These are phyloP conservation scores for Scalopus aquaticus DNA, from an alignment of 2,113 vertebrate species.

Conservation along the genomic window DNA sequence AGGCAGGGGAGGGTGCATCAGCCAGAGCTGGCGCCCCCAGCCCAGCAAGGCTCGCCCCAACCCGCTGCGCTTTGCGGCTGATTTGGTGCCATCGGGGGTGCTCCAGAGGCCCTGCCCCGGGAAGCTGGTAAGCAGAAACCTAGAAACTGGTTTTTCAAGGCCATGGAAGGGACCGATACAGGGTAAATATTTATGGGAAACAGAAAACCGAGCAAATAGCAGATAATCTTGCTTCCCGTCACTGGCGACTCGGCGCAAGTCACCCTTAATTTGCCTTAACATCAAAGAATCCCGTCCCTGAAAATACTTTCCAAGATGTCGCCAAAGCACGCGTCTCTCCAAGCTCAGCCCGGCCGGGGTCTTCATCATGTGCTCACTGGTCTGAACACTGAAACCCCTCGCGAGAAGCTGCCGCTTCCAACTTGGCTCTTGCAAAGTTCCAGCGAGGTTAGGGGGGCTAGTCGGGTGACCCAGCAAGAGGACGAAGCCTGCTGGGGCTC, in stretches of 20 bases:
- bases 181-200: neutral
- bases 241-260: neutral
- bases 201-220: neutral
- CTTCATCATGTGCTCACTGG: neutral
- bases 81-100: neutral
- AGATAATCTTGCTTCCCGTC: neutral
- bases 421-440: neutral
- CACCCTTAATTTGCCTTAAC: slow-evolving; percentile 16
- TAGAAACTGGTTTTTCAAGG: slow-evolving; percentile 28
- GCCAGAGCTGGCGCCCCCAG: too few species aligned
- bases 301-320: slow-evolving; percentile 40
- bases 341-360: neutral
- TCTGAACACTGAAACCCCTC: neutral
- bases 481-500: neutral
- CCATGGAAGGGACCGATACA: neutral
- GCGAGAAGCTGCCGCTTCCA: neutral
- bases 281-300: neutral
- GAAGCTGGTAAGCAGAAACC: neutral
- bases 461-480: neutral
- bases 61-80: neutral
- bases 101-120: neutral
- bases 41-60: neutral
- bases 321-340: neutral
- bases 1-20: neutral
- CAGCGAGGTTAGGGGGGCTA: neutral